These are phyloP conservation scores for Achroia grisella DNA, from an alignment of 1,140 invertebrate genomes.

Conservation along the genomic window DNA sequence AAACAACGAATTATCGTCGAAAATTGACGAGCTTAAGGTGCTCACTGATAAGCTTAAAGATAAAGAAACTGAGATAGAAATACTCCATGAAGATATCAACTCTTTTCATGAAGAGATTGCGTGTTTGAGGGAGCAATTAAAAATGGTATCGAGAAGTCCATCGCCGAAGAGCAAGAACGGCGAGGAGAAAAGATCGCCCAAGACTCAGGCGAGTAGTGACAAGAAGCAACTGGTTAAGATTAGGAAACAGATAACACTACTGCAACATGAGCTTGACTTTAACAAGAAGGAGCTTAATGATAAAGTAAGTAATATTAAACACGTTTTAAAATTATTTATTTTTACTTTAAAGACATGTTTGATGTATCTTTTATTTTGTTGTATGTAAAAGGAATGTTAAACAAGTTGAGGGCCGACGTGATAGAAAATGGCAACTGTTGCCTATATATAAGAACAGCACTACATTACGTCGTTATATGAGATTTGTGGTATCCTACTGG, in stretches of 20 bases:
- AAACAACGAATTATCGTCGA: conserved; percentile 44
- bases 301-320: conserved; percentile 53
- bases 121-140: conserved; percentile 50
- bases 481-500: too few relatives aligned
- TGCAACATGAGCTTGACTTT: conserved; percentile 74
- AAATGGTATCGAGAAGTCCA: conserved; percentile 56
- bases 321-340: too few relatives aligned
- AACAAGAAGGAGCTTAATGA: conserved; percentile 69
- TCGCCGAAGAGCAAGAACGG: conserved; percentile 53
- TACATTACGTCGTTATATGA: too few relatives aligned
- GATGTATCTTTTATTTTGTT: too few relatives aligned
- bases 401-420: too few relatives aligned
- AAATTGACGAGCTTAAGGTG: conserved; percentile 57
- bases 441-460: too few relatives aligned
- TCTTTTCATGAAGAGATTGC: conserved; percentile 66
- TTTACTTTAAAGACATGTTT: too few relatives aligned
- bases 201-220: conserved; percentile 37
- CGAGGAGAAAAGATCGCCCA: conserved; percentile 27
- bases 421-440: too few relatives aligned
- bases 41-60: conserved; percentile 56
- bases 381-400: too few relatives aligned
- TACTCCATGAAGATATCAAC: conserved; percentile 65
- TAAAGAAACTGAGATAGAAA: conserved; percentile 71
- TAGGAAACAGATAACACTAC: conserved; percentile 74
- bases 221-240: conserved; percentile 62